Base-by-base conservation (phyloP, 2,888 invertebrate genomes). In the Polymixis lichenea region DNA sequence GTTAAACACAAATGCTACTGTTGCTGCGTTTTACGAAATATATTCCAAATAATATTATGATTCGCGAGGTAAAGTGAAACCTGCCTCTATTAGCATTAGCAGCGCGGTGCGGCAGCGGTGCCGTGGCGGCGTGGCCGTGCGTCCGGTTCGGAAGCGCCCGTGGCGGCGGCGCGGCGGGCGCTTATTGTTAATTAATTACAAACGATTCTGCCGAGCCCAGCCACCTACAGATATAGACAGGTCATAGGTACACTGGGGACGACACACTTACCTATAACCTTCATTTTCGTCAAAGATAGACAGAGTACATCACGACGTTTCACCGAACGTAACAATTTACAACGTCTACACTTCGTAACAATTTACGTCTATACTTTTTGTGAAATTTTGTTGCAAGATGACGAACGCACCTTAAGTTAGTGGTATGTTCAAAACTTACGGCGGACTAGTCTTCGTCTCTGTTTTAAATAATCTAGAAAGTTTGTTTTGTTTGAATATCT, bases 161-260 rank as follows among this genome's bases (percentile, higher is more conserved):
- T 72, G 86, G 87, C 86, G 83, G 80, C 87, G 82, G 83, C 77
- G 84, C 82, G 82, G 73, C 78, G 85, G 64, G 80, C 78, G 85
- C 89, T 91, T 92, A 92, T 93, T 94, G 94, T 95, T 93, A 94
- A 95, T 95, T 94, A 94, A 93, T 92, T 91, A 90, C 88, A 89
- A 83, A 86, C 86, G 87, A 86, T 88, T 88, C 85, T 72, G 72
- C 69, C 68, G 73, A 62, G 82, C 81, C 55, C 51, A 72, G 62
- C 66, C 70, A 43, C 53, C 78, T 53, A 58, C 83, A 68, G 68
- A 72, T 55, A 68, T 13, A 60, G 58, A 9, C 53, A 51, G 68
- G 62, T 11, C 46, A 4, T 62, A 19, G 83, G 46, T 68, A 86
- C 86, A 89, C 88, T 60, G 46, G 2, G 73, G 4, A 46, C 60